phyloP scores from a whole-genome alignment of 2,797 vertebrate genomes.

The Sebastes glaucus region DNA sequence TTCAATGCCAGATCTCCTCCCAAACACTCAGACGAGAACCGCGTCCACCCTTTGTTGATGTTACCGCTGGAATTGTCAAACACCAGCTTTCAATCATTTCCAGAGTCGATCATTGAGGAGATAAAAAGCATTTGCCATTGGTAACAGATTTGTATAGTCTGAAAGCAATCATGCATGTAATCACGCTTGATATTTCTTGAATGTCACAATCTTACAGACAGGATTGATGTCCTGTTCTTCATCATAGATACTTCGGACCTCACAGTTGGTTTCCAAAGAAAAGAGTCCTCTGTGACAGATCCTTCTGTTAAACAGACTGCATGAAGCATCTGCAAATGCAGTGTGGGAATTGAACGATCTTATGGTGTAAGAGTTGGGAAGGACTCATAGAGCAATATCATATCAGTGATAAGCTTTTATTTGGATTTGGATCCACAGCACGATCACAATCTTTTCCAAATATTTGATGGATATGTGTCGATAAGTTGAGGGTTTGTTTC shows the following conservation, averaged over 20 bases:
- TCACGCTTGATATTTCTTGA: slow-evolving; percentile 46
- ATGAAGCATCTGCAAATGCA: slow-evolving; percentile 42
- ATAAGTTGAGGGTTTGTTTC: slow-evolving; percentile 27
- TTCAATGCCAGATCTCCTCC: slow-evolving; percentile 23
- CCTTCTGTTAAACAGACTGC: slow-evolving; percentile 1
- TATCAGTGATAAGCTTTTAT: slow-evolving; percentile 21
- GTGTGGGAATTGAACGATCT: slow-evolving; percentile 22
- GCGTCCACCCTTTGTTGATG: slow-evolving; percentile 38
- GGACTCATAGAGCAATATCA: background rate
- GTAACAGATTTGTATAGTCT: slow-evolving; percentile 33
- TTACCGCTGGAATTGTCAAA: slow-evolving; percentile 39
- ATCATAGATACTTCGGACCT: slow-evolving; percentile 39
- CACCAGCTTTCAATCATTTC: slow-evolving; percentile 41
- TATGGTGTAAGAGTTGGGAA: slow-evolving; percentile 5
- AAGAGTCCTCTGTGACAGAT: slow-evolving; percentile 25
- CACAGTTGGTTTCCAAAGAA: slow-evolving; percentile 30
- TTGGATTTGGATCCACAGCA: background rate
- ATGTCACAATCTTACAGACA: slow-evolving; percentile 52
- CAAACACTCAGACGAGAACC: slow-evolving; percentile 9
- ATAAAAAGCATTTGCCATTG: slow-evolving; percentile 17
- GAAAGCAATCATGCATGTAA: slow-evolving; percentile 46
- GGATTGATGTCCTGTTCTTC: slow-evolving; percentile 49
- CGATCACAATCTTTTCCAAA: background rate
- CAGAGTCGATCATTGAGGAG: slow-evolving; percentile 2
- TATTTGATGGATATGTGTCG: background rate